Evolutionary conservation across 2,888 invertebrate species (phyloP), one percentile per base, ranked within the genome.

Genomic region (Cinara cedri): DNA sequence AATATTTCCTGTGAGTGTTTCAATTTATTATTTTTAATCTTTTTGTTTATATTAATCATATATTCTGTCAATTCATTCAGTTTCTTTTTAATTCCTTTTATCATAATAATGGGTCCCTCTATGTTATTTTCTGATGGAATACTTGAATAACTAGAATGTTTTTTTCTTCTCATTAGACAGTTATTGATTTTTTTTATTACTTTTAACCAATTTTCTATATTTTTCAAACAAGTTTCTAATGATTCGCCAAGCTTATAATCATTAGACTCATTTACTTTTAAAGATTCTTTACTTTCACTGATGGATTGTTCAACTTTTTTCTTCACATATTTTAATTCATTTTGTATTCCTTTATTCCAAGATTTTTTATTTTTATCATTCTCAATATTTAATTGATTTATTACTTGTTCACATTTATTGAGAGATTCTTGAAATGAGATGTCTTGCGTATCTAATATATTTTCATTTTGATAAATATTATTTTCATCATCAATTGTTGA

Each of bases 141-240:
- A 62, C 60, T 72, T 46, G 72, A 72, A 19, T 62, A 34, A 34
- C 60, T 72, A 26, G 60, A 46, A 34, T 14, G 10, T 72, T 14
- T 60, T 62, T 19, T 14, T 13, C 0, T 46, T 34, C 1, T 10
- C 19, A 26, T 60, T 10, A 72, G 13, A 49, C 60, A n/a, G 26
- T 26, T 72, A 49, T 72, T 72, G 13, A 60, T 60, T 72, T 26
- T 46, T 72, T 72, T 46, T 26, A 60, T 26, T 2, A 60, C 26
- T 72, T 62, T 60, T 26, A 26, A 19, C 16, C 19, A 24, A 26
- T 57, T 21, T 26, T 60, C 60, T n/a, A 46, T 46, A 49, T 26
- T 21, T 60, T 72, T 60, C 19, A 60, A 46, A 19, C 72, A 57
- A 26, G n/a, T 19, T 8, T 16, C 16, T 57, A 72, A 46, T 60